Conservation (phyloP, 2,888 invertebrate genomes). For the Molanna angustata region DNA sequence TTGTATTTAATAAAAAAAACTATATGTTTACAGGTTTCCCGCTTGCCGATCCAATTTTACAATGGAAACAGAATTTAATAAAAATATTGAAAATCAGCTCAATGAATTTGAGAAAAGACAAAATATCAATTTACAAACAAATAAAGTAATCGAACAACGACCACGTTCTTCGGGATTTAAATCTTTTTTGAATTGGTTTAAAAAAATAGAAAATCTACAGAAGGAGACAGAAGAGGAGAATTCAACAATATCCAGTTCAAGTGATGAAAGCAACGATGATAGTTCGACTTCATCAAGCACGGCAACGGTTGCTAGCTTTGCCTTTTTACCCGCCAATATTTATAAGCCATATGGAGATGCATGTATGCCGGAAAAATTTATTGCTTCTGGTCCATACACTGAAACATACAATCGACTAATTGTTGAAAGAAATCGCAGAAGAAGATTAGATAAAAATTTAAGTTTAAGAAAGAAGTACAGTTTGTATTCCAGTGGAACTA, state of each 20-base stretch:
- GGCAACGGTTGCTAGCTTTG: slow-evolving; percentile 70
- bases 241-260: slow-evolving; percentile 20
- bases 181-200: slow-evolving; percentile 73
- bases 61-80: slow-evolving; percentile 17
- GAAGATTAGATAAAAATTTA: slow-evolving; percentile 59
- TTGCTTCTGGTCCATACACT: slow-evolving; percentile 57
- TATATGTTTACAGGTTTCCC: too few species aligned
- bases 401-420: slow-evolving; percentile 62
- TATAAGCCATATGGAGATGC: slow-evolving; percentile 45
- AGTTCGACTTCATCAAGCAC: slow-evolving; percentile 65
- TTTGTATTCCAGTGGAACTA: slow-evolving; percentile 44
- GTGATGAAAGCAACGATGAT: slow-evolving; percentile 38
- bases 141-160: slow-evolving; percentile 39
- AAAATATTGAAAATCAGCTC: slow-evolving; percentile 9
- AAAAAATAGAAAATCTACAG: slow-evolving; percentile 48
- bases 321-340: slow-evolving; percentile 59
- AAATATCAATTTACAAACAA: slow-evolving; percentile 22
- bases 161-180: slow-evolving; percentile 51
- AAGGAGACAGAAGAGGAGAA: slow-evolving; percentile 37
- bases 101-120: slow-evolving; percentile 6
- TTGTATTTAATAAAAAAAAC: too few species aligned
- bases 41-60: too few species aligned
- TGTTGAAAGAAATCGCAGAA: slow-evolving; percentile 56
- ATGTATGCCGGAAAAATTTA: slow-evolving; percentile 44
- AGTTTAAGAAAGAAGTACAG: slow-evolving; percentile 67